Percentiles rank a stretch among this genome's conserved stretches.
phyloP scores from a whole-genome alignment of 2,888 invertebrate genomes.

The Alsophila aescularia region DNA sequence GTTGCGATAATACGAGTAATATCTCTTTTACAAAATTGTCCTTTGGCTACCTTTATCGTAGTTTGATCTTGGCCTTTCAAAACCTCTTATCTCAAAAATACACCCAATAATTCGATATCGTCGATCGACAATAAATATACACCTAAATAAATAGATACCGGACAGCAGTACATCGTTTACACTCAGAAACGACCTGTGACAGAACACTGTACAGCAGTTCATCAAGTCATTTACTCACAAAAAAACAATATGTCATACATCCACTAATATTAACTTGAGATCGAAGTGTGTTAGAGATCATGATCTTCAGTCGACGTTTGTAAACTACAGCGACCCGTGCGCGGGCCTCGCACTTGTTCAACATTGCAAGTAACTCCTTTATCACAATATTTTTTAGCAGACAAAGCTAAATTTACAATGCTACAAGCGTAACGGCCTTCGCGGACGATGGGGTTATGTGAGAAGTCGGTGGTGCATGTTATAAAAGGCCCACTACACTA shows the following conservation, averaged over 20 bases:
- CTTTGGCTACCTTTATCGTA: too few relatives aligned
- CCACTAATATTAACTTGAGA: constrained; percentile 72
- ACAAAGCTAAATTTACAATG: constrained; percentile 41
- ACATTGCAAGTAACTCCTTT: constrained; percentile 31
- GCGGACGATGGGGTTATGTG: neutral
- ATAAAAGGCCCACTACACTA: too few relatives aligned
- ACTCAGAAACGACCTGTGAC: neutral
- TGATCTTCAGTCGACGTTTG: constrained; percentile 68
- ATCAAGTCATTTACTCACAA: constrained; percentile 15
- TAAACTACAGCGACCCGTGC: constrained; percentile 16
- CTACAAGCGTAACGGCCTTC: constrained; percentile 27
- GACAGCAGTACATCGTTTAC: neutral
- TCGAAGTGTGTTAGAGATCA: constrained; percentile 76
- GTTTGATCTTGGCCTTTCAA: too few relatives aligned
- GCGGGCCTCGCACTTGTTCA: neutral
- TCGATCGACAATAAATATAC: too few relatives aligned
- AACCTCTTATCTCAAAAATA: too few relatives aligned
- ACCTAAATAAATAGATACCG: too few relatives aligned
- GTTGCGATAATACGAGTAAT: too few relatives aligned
- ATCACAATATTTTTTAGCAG: constrained; percentile 56
- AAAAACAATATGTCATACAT: constrained; percentile 41
- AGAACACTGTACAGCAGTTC: neutral
- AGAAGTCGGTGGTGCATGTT: neutral
- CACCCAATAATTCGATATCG: too few relatives aligned
- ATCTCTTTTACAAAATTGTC: too few relatives aligned